Evolutionary conservation across 1,140 invertebrate species (phyloP).

Genomic region (Papilio machaon): DNA sequence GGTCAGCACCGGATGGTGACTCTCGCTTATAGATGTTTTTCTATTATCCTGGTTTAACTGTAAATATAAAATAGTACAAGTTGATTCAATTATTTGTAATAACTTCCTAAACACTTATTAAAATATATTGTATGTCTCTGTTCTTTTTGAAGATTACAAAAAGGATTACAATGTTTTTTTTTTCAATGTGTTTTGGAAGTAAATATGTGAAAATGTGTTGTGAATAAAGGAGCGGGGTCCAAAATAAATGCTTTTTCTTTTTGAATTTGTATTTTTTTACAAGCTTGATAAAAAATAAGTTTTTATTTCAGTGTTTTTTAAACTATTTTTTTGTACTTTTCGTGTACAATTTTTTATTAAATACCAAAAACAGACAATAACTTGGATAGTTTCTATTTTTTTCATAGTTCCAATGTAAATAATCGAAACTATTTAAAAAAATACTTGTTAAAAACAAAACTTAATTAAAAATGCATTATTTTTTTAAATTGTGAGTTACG

Average conservation of each 20-base stretch:
- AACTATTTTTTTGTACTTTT: background rate
- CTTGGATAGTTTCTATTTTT: background rate
- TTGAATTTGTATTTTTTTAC: constrained; percentile 2
- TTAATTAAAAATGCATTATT: too few species aligned
- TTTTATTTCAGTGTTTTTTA: background rate
- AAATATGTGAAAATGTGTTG: background rate
- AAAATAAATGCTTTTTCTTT: background rate
- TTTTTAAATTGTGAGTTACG: background rate
- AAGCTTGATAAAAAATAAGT: background rate
- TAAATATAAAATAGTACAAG: background rate
- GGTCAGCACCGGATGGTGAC: too few species aligned
- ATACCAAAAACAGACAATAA: background rate
- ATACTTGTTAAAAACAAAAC: too few species aligned
- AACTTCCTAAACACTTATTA: too few species aligned
- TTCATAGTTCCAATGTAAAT: background rate
- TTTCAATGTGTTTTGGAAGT: too few species aligned
- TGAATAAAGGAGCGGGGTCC: background rate
- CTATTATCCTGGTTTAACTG: too few species aligned
- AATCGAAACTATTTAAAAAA: too few species aligned
- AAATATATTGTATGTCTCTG: too few species aligned
- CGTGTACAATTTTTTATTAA: background rate
- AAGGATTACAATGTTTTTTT: too few species aligned
- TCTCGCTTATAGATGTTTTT: too few species aligned
- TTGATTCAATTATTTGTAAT: background rate
- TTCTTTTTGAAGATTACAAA: too few species aligned